Percentiles rank a stretch among this genome's conserved stretches.
Conservation (phyloP, 64 coral and sea anemone genomes). For the Cladopsammia gracilis region DNA sequence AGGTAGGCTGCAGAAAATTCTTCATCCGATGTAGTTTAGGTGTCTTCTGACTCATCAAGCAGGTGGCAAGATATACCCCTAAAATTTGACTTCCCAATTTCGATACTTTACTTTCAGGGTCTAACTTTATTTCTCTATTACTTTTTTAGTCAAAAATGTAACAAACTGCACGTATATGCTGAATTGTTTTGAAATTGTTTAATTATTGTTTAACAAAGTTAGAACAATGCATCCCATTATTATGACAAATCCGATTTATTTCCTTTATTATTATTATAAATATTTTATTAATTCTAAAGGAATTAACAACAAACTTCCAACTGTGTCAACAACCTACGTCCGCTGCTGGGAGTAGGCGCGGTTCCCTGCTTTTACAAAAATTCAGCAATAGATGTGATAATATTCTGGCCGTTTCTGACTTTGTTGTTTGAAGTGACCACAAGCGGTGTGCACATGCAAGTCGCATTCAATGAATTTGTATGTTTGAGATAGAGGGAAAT, state of each 20-base stretch:
- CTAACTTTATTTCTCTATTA: neutral
- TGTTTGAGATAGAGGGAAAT: neutral
- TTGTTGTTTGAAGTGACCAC: too few relatives aligned
- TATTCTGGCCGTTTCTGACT: neutral
- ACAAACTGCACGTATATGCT: neutral
- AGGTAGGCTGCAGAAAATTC: neutral
- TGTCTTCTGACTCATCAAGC: neutral
- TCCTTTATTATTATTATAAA: neutral
- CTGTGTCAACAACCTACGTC: neutral
- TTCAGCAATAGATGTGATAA: neutral
- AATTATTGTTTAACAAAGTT: neutral
- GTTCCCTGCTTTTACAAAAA: neutral
- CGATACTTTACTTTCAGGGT: neutral
- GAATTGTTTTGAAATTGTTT: neutral
- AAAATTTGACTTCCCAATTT: neutral
- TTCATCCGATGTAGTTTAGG: neutral
- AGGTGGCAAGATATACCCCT: neutral
- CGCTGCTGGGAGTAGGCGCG: neutral
- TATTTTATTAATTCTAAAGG: neutral
- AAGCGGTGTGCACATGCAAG: too few relatives aligned
- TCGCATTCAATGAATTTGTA: too few relatives aligned
- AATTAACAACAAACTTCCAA: neutral
- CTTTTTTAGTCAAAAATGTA: neutral
- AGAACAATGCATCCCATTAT: too few relatives aligned
- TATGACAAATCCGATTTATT: neutral